Evolutionary conservation across 2,888 invertebrate species (phyloP).

Genomic region (Dynastes maya): DNA sequence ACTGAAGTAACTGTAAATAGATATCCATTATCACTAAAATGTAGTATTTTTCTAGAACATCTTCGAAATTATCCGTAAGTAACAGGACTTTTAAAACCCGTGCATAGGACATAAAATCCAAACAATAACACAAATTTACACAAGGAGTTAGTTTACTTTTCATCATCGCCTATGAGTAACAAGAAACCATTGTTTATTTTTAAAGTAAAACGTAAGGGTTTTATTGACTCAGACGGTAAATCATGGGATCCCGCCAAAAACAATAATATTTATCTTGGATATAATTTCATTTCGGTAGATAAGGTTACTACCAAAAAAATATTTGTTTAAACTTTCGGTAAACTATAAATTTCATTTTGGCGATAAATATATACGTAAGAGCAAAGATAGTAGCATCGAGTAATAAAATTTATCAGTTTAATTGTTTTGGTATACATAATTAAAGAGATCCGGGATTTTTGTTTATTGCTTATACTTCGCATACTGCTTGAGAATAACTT

Average conservation of each 20-base stretch:
- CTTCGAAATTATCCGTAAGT: background rate
- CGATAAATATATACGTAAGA: no score
- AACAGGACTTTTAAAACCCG: background rate
- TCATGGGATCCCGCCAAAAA: background rate
- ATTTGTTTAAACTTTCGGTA: background rate
- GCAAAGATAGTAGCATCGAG: no score
- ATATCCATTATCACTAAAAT: background rate
- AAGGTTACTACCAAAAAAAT: background rate
- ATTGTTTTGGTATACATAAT: no score
- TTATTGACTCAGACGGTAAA: constrained; percentile 3
- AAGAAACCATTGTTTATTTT: background rate
- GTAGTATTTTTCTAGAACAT: background rate
- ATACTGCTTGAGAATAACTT: background rate
- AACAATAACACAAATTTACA: background rate
- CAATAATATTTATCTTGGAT: background rate
- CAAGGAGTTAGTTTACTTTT: background rate
- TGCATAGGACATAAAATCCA: background rate
- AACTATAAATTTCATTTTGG: background rate
- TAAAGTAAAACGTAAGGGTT: background rate
- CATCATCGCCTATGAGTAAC: constrained; percentile 1
- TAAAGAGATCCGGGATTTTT: no score
- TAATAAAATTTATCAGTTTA: no score
- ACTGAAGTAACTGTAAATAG: background rate
- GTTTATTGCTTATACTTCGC: no score
- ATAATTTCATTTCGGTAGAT: background rate